These are phyloP conservation scores for Lycocorax pyrrhopterus DNA, from an alignment of 2,113 vertebrate species.

Conservation along the genomic window DNA sequence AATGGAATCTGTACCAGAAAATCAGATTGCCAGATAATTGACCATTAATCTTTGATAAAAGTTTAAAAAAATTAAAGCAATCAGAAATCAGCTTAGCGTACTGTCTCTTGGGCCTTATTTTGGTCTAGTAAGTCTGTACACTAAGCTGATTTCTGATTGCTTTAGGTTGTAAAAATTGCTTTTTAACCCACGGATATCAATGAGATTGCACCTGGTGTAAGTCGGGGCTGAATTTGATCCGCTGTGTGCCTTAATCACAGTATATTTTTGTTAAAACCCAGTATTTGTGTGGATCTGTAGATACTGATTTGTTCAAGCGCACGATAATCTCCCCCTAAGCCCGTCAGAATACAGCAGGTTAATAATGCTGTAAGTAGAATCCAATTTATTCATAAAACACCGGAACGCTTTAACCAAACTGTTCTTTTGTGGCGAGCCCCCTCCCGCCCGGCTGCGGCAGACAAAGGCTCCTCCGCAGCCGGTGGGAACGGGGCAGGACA, in stretches of 20 bases:
- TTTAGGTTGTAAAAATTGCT: conserved; percentile 68
- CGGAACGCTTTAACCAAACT: conserved; percentile 60
- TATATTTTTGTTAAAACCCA: conserved; percentile 65
- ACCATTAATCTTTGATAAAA: conserved; percentile 68
- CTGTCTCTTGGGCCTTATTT: conserved; percentile 58
- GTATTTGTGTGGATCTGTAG: conserved; percentile 54
- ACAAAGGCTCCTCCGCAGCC: conserved; percentile 2
- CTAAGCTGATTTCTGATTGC: conserved; percentile 66
- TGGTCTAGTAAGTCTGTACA: conserved; percentile 45
- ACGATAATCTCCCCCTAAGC: conserved; percentile 60
- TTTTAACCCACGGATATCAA: conserved; percentile 62
- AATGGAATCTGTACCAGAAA: conserved; percentile 61
- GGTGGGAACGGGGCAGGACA: neutral
- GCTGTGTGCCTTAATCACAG: conserved; percentile 55
- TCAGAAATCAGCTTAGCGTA: conserved; percentile 57
- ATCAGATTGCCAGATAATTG: conserved; percentile 68
- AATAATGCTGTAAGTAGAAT: conserved; percentile 60
- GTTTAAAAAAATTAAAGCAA: conserved; percentile 63
- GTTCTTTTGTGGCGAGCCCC: conserved; percentile 51
- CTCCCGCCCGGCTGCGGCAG: conserved; percentile 4
- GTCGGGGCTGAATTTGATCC: conserved; percentile 43
- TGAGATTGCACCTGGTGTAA: conserved; percentile 60
- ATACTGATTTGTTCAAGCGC: conserved; percentile 55
- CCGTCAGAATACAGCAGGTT: conserved; percentile 64
- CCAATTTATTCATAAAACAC: conserved; percentile 69